Base-by-base conservation (phyloP, 2,797 vertebrate genomes). In the Centroberyx gerrardi region DNA sequence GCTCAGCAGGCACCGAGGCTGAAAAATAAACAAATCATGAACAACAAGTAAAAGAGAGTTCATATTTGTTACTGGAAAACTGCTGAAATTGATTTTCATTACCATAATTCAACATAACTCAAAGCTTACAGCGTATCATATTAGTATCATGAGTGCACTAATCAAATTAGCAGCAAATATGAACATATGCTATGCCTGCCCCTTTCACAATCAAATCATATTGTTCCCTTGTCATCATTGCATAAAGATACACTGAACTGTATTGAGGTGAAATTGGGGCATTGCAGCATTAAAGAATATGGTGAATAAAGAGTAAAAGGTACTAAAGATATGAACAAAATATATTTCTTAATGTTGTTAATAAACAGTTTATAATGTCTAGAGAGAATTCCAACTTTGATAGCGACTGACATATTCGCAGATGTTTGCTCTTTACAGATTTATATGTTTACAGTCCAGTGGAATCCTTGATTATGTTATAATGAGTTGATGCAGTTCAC, bases 401-500 rank as follows among this genome's bases (percentile, higher is more conserved):
- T 36, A 8, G 5, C 1, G 5, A 36, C 1, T 36, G 33, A 36
- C 33, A 36, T 6, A 36, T 36, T 36, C 1, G 8, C 48, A 64
- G 14, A 55, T 63, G 58, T 40, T 66, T 56, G 0, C 29, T 28
- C 44, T n/a, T 48, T 22, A 54, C 22, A 71, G 5, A 66, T 71
- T 0, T 15, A 18, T n/a, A 31, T 36, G 62, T 70, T 28, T 42
- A 27, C 62, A 17, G 7, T 61, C 14, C 33, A 36, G 33, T 6
- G 27, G 56, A 55, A 51, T 36, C 33, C 33, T 40, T 31, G 27
- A 8, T 56, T 38, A 29, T 49, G 13, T 28, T 22, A 12, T 14
- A 36, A 7, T 3, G 33, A 8, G 38, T 17, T 55, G 28, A 44
- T 33, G 31, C 31, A 33, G 31, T 62, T 17, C n/a, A 46, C 38